Percentiles rank a stretch among this genome's conserved stretches.
These are phyloP conservation scores for Pygathrix nemaeus DNA, from an alignment of 2,113 vertebrate species.

Conservation along the genomic window DNA sequence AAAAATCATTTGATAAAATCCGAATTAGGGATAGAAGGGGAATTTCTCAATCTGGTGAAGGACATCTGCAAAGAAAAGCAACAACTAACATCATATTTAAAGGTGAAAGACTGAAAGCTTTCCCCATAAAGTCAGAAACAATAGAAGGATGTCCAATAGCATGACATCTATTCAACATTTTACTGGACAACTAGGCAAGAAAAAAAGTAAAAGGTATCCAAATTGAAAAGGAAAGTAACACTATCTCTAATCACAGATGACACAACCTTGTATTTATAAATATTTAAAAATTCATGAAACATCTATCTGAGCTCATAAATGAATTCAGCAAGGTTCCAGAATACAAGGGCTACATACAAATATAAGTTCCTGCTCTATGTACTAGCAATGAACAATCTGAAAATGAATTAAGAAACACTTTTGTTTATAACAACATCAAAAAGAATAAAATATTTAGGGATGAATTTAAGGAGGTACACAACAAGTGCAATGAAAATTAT, in stretches of 20 bases:
- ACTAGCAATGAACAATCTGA: background rate
- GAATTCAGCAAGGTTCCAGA: background rate
- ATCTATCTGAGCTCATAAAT: background rate
- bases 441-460: background rate
- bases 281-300: background rate
- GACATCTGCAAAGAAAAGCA: background rate
- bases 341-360: background rate
- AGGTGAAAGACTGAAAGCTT: background rate
- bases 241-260: background rate
- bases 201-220: background rate
- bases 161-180: background rate
- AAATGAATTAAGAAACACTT: background rate
- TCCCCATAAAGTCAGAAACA: background rate
- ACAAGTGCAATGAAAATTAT: background rate
- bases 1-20: background rate
- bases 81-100: background rate
- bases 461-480: background rate
- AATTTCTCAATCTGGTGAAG: background rate
- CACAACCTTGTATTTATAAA: background rate
- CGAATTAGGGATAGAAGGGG: background rate
- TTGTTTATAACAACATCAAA: background rate
- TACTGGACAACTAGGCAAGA: background rate
- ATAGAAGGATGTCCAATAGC: background rate
- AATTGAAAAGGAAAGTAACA: background rate
- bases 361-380: background rate